These are phyloP conservation scores for Monopterus albus DNA, from an alignment of 2,113 vertebrate genomes.

Conservation along the genomic window DNA sequence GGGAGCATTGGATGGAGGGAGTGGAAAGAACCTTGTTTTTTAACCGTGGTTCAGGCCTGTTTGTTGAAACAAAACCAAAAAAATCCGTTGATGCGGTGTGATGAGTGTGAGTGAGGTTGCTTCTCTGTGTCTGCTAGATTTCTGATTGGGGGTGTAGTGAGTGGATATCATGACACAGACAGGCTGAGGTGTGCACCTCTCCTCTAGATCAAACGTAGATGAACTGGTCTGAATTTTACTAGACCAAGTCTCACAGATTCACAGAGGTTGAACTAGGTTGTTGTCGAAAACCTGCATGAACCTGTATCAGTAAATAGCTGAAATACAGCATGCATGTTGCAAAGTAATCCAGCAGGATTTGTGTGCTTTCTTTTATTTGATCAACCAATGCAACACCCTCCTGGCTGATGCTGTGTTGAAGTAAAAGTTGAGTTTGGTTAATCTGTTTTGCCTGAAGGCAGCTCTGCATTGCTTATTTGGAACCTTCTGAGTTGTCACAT, in stretches of 20 bases:
- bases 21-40: neutral
- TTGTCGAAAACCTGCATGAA: no score
- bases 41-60: constrained; percentile 1
- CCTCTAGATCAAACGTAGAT: no score
- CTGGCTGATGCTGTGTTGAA: no score
- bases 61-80: constrained; percentile 43
- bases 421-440: no score
- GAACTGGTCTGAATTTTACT: no score
- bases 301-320: neutral
- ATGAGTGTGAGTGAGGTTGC: neutral
- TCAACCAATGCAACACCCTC: no score
- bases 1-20: neutral
- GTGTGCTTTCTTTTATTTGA: no score
- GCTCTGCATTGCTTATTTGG: no score
- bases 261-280: no score
- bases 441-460: no score
- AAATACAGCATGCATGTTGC: neutral
- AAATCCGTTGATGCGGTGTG: neutral
- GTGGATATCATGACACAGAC: constrained; percentile 1
- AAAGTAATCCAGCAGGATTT: neutral
- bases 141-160: neutral
- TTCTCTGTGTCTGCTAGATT: neutral
- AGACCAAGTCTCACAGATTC: no score
- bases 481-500: no score
- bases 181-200: neutral